Conservation (phyloP, 2,888 invertebrate genomes). For the Limnephilus auricula region DNA sequence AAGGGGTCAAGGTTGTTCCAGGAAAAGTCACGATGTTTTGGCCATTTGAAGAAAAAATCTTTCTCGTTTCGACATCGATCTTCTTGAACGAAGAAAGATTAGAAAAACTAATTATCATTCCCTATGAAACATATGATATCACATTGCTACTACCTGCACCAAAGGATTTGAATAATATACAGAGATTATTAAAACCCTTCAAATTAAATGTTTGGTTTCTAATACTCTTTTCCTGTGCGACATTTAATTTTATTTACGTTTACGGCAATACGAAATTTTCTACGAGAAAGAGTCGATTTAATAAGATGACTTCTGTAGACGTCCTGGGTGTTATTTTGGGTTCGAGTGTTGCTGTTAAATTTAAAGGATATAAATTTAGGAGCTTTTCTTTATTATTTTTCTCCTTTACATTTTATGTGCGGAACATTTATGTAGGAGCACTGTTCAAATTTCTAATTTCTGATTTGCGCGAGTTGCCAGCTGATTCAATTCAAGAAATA, state of each 20-base stretch:
- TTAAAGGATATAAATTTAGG: background rate
- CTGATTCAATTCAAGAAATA: conserved; percentile 6
- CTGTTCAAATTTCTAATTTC: conserved; percentile 36
- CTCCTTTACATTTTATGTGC: background rate
- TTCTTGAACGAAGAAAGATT: background rate
- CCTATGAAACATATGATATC: conserved; percentile 1
- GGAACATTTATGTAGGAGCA: conserved; percentile 35
- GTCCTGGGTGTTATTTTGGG: background rate
- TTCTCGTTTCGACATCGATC: background rate
- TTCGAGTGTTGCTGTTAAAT: background rate
- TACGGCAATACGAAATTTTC: no score
- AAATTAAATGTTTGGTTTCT: conserved; percentile 7
- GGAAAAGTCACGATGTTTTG: background rate
- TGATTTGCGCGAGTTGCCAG: background rate
- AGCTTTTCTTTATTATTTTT: background rate
- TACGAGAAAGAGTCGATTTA: no score
- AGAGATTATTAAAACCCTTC: conserved; percentile 46
- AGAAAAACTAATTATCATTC: background rate
- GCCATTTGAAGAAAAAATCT: conserved; percentile 9
- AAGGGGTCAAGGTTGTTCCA: background rate
- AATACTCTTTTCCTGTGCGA: background rate
- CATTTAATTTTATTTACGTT: background rate
- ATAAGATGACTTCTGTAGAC: conserved; percentile 23
- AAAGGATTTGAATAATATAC: background rate
- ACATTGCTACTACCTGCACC: background rate